Percentiles rank a stretch among this genome's conserved stretches.
These are phyloP conservation scores for Brachionus plicatilis DNA, from an alignment of 1,140 invertebrate genomes.

Conservation along the genomic window DNA sequence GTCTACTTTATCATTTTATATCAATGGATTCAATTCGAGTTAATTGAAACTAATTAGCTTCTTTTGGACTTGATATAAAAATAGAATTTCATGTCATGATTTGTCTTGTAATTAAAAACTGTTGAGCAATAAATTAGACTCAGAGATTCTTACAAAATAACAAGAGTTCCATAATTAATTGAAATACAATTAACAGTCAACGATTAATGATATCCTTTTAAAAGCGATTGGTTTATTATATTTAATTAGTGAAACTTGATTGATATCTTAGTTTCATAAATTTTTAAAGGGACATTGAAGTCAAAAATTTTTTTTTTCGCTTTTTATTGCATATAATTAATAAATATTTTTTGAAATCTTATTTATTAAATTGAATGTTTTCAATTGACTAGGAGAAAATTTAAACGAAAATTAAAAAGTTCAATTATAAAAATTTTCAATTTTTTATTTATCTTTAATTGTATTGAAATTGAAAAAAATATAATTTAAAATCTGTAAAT, in stretches of 20 bases:
- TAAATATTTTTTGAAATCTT: too few relatives aligned
- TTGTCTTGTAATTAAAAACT: not conserved
- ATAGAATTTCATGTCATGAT: not conserved
- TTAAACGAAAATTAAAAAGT: too few relatives aligned
- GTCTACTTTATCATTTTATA: not conserved
- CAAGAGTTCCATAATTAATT: not conserved
- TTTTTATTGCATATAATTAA: too few relatives aligned
- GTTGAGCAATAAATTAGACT: slow-evolving; percentile 10
- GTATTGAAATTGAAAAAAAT: too few relatives aligned
- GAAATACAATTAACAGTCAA: not conserved
- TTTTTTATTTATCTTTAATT: too few relatives aligned
- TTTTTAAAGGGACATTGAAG: too few relatives aligned
- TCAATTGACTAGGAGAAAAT: too few relatives aligned
- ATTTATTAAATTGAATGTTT: too few relatives aligned
- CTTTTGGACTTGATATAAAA: not conserved
- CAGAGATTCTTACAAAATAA: not conserved
- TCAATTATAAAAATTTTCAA: too few relatives aligned
- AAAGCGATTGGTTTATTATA: not conserved
- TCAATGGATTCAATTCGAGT: not conserved
- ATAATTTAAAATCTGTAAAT: too few relatives aligned
- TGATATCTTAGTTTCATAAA: not conserved
- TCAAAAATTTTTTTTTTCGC: too few relatives aligned
- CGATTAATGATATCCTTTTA: not conserved
- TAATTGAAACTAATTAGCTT: slow-evolving; percentile 16
- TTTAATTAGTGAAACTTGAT: not conserved